phyloP scores from a whole-genome alignment of 92 coral and sea anemone genomes.

The Muricea muricata region DNA sequence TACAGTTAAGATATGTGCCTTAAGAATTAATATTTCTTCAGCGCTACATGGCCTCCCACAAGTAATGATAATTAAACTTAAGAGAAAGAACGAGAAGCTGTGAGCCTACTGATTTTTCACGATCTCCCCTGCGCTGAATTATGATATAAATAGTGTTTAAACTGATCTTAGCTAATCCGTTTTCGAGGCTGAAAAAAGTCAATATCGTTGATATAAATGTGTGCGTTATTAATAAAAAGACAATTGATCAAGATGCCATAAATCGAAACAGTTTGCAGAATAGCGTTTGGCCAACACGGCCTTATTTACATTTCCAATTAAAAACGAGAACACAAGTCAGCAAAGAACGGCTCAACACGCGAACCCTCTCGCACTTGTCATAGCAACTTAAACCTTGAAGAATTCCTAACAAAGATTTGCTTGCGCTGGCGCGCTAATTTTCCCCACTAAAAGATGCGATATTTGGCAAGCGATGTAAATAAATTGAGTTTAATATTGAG shows the following conservation, averaged over 20 bases:
- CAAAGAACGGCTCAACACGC: constrained; percentile 34
- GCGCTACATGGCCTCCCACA: constrained; percentile 44
- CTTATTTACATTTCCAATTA: constrained; percentile 48
- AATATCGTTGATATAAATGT: constrained; percentile 31
- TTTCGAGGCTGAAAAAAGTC: constrained; percentile 20
- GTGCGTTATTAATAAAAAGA: constrained; percentile 41
- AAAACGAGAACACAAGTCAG: constrained; percentile 31
- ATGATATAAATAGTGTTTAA: constrained; percentile 31
- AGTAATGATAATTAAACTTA: constrained; percentile 38
- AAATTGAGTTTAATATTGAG: not conserved
- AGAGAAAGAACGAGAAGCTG: constrained; percentile 27
- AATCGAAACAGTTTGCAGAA: constrained; percentile 43
- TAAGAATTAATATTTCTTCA: constrained; percentile 15
- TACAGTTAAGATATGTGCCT: not conserved
- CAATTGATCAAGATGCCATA: constrained; percentile 45
- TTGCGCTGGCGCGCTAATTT: not conserved
- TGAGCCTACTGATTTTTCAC: constrained; percentile 21
- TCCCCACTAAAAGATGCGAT: not conserved
- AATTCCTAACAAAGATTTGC: not conserved
- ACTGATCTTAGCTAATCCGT: constrained; percentile 34
- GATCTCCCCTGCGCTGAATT: not conserved
- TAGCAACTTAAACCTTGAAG: not conserved
- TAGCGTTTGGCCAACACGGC: constrained; percentile 39
- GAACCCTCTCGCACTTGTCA: not conserved
- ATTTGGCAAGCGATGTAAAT: not conserved